phyloP scores from a whole-genome alignment of 2,888 invertebrate species.

The Calliphora vomitoria region DNA sequence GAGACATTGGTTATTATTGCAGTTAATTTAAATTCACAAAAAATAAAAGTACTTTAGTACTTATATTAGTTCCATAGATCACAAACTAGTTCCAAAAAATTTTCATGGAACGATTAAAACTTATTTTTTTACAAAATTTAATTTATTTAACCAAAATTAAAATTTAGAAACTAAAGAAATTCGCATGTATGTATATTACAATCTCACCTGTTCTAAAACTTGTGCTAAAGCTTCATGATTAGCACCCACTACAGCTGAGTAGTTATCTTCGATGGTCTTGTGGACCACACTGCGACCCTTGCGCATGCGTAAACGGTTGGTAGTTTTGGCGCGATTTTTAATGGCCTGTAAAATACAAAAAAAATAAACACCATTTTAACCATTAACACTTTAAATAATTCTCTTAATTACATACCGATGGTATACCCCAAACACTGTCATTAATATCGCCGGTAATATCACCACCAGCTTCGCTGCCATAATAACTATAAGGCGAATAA shows the following conservation, averaged over 20 bases:
- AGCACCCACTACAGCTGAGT: slow-evolving; percentile 94
- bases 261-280: slow-evolving; percentile 94
- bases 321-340: slow-evolving; percentile 84
- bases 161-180: too few species aligned
- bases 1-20: background rate
- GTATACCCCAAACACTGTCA: slow-evolving; percentile 84
- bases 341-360: slow-evolving; percentile 75
- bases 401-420: slow-evolving; percentile 78
- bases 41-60: too few species aligned
- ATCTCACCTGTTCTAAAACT: slow-evolving; percentile 92
- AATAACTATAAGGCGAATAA: slow-evolving; percentile 92
- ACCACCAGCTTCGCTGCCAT: slow-evolving; percentile 86
- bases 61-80: too few species aligned
- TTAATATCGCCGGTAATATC: slow-evolving; percentile 84
- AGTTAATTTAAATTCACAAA: too few species aligned
- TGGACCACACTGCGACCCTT: slow-evolving; percentile 93
- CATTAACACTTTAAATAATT: background rate
- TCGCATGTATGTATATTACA: too few species aligned
- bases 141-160: too few species aligned
- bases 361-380: background rate
- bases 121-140: too few species aligned
- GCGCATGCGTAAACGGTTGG: slow-evolving; percentile 89
- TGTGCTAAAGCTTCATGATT: slow-evolving; percentile 96
- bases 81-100: too few species aligned
- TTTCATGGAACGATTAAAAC: too few species aligned